phyloP scores from a whole-genome alignment of 2,113 vertebrate species.

The Natator depressus region DNA sequence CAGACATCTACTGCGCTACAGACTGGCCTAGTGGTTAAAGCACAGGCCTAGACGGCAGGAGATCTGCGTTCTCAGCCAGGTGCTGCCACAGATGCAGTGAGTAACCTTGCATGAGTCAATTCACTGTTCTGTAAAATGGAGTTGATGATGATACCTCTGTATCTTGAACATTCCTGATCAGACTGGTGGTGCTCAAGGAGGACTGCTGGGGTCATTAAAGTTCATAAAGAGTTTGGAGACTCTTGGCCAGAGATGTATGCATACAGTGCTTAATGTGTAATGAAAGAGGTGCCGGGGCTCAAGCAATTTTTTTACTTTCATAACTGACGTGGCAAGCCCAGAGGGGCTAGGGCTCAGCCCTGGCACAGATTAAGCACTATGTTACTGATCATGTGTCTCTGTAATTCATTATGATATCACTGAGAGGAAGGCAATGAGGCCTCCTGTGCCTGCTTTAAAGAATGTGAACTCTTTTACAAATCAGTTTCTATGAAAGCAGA shows the following conservation, averaged over 20 bases:
- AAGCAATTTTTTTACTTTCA: too few species aligned
- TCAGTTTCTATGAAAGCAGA: constrained; percentile 57
- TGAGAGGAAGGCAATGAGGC: neutral
- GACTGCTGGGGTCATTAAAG: neutral
- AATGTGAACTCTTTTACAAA: constrained; percentile 24
- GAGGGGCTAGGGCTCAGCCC: too few species aligned
- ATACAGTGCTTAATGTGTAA: too few species aligned
- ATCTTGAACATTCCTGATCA: neutral
- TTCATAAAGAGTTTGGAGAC: neutral
- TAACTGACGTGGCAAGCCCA: too few species aligned
- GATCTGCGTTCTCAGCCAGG: neutral
- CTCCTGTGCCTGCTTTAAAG: neutral
- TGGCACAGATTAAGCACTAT: too few species aligned
- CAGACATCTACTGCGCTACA: neutral
- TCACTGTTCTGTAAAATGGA: accelerated
- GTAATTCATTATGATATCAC: neutral
- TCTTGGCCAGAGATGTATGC: neutral
- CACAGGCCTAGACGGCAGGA: neutral
- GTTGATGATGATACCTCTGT: accelerated
- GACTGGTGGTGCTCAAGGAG: accelerated
- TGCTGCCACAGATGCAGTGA: neutral
- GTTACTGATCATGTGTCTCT: neutral
- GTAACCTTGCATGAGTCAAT: accelerated
- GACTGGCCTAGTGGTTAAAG: neutral
- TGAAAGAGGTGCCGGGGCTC: too few species aligned